Evolutionary conservation across 92 coral and sea anemone genomes (phyloP), one percentile per base, ranked within the genome.

Genomic region (Metridium senile): DNA sequence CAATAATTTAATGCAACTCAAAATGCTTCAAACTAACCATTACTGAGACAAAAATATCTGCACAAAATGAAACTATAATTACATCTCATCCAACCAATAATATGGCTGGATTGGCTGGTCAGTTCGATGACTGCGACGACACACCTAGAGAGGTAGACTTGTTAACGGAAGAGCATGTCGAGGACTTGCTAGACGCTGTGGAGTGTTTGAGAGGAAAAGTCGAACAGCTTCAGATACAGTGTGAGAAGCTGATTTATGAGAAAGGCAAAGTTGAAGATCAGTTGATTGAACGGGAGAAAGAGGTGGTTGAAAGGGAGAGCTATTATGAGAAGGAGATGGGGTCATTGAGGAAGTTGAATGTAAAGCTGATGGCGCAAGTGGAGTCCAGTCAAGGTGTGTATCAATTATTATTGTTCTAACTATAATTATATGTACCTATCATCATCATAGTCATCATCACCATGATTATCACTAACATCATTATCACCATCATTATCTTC

Each of bases 111-210:
- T n/a, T n/a, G n/a, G n/a, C 71, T 33, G 84, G 84, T 33, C 84
- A 79, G 49, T 79, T 79, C 56, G 68, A 58, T n/a, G 76, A 79
- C 75, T 80, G 79, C 54, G 88, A 82, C 13, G 94, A 86, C 18
- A 84, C 86, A 1, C 99, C 99, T 0, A 80, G 99, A 51, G 99
- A 92, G 54, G 91, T 96, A 11, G 97, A 92, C 80, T 70, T 96
- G 22, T 86, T 96, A 66, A 88, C 92, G 0, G 99, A 96, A 66
- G 99, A 96, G 57, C 92, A 93, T 66, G 80, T 96, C 34, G 99
- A 96, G 62, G 99, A 96, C 17, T 84, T 96, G 30, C 81, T 96
- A 31, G 99, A 96, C 51, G 84, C 97, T 2, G 74, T 91, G 32
- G 98, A 94, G 33, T 84, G 90, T 74, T 80, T 92, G 62, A 82